Evolutionary conservation across 2,113 vertebrate genomes (phyloP).

Genomic region (Amphiprion ocellaris): DNA sequence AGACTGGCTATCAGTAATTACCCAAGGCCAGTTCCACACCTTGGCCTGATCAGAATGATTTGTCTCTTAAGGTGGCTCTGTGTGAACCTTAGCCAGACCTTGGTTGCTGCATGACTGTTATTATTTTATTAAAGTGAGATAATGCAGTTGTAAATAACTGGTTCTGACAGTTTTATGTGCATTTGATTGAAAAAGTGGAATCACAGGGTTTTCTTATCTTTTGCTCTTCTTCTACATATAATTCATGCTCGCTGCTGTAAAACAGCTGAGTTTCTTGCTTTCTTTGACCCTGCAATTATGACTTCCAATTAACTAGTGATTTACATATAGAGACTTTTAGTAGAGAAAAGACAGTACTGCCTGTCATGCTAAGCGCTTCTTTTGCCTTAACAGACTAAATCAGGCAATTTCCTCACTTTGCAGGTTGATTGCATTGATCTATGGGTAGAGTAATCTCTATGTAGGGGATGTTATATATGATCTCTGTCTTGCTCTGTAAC

Average conservation of each 20-base stretch:
- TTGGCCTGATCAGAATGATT: constrained; percentile 23
- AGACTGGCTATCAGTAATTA: constrained; percentile 60
- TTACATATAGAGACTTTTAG: not conserved
- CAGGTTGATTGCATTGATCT: not conserved
- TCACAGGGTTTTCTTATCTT: constrained; percentile 23
- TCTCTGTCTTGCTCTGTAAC: not conserved
- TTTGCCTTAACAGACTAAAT: not conserved
- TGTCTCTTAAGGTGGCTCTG: constrained; percentile 3
- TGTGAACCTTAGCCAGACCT: not conserved
- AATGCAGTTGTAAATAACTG: constrained; percentile 10
- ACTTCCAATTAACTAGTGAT: not conserved
- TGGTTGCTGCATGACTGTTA: not conserved
- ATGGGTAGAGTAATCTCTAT: not conserved
- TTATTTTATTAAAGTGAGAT: constrained; percentile 33
- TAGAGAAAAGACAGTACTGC: not conserved
- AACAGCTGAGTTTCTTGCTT: not conserved
- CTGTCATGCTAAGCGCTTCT: not conserved
- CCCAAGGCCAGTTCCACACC: constrained; percentile 24
- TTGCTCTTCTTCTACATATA: not conserved
- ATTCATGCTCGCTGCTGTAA: not conserved
- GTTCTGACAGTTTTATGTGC: constrained; percentile 15
- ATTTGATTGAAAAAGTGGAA: constrained; percentile 11
- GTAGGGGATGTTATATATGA: not conserved
- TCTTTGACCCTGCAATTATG: not conserved
- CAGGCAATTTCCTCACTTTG: not conserved